Evolutionary conservation across 2,888 invertebrate genomes (phyloP).

Genomic region (Dioctria linearis): DNA sequence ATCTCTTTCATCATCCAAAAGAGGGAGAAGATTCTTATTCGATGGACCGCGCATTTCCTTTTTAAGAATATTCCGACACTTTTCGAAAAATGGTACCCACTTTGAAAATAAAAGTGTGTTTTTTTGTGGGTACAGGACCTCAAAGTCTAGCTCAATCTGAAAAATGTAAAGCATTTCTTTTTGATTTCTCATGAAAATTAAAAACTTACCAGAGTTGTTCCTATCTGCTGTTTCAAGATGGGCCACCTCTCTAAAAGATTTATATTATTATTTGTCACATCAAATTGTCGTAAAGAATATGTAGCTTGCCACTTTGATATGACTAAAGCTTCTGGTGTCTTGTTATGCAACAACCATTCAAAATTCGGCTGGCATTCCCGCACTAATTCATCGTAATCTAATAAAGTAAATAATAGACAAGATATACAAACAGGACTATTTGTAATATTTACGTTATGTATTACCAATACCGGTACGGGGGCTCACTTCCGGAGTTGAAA

Average conservation of each 20-base stretch:
- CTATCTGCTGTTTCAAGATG: constrained; percentile 11
- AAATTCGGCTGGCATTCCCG: not conserved
- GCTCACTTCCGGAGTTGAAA: not conserved
- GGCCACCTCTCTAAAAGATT: constrained; percentile 16
- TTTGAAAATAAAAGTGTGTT: constrained; percentile 8
- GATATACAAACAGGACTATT: not conserved
- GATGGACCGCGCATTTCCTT: not conserved
- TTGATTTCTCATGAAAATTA: not conserved
- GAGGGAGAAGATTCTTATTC: not conserved
- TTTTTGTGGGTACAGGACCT: not conserved
- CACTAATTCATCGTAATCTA: not conserved
- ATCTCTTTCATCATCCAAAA: not conserved
- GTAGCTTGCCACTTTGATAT: constrained; percentile 17
- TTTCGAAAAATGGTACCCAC: not conserved
- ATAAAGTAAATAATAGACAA: not conserved
- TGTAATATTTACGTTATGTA: not conserved
- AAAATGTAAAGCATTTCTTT: not conserved
- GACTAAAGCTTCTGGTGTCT: not conserved
- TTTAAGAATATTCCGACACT: not conserved
- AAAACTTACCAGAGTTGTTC: not conserved
- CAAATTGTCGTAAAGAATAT: not conserved
- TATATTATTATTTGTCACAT: constrained; percentile 6
- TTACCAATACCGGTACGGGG: not conserved
- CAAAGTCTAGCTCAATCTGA: constrained; percentile 30
- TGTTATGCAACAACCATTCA: constrained; percentile 1